Conservation (phyloP, 2,888 invertebrate genomes). For the Chesias legatella region DNA sequence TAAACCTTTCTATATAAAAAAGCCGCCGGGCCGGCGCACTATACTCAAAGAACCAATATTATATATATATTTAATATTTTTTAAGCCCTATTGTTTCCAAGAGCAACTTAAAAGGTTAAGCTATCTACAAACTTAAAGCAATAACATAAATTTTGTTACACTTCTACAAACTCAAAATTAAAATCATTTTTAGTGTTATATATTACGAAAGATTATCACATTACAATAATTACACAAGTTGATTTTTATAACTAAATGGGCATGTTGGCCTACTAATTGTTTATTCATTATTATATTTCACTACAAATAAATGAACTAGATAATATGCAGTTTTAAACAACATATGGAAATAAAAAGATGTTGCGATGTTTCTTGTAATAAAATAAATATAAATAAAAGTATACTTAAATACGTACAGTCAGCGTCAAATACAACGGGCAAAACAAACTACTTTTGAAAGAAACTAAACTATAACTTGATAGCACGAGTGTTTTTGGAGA, state of each 20-base stretch:
- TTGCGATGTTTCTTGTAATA: constrained; percentile 38
- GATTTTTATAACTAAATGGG: constrained; percentile 50
- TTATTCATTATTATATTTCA: constrained; percentile 32
- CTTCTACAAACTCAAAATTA: constrained; percentile 20
- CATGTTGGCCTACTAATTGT: constrained; percentile 50
- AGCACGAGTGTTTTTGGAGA: too few relatives aligned
- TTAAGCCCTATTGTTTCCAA: too few relatives aligned
- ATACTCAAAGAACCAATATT: too few relatives aligned
- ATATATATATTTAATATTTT: too few relatives aligned
- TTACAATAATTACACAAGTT: constrained; percentile 57
- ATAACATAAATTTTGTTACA: too few relatives aligned
- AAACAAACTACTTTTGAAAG: too few relatives aligned
- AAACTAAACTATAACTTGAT: too few relatives aligned
- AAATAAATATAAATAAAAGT: constrained; percentile 49
- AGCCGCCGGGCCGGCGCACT: too few relatives aligned
- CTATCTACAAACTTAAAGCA: neutral
- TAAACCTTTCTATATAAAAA: too few relatives aligned
- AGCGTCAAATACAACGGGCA: too few relatives aligned
- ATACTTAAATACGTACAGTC: constrained; percentile 14
- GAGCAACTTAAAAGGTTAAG: too few relatives aligned
- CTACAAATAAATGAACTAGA: constrained; percentile 54
- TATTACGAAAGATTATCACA: constrained; percentile 57
- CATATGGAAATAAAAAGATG: constrained; percentile 45
- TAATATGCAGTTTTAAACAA: constrained; percentile 46
- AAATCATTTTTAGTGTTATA: too few relatives aligned